Percentiles rank a stretch among this genome's conserved stretches.
These are phyloP conservation scores for Anolis sagrei DNA, from an alignment of 2,113 vertebrate genomes.

Conservation along the genomic window DNA sequence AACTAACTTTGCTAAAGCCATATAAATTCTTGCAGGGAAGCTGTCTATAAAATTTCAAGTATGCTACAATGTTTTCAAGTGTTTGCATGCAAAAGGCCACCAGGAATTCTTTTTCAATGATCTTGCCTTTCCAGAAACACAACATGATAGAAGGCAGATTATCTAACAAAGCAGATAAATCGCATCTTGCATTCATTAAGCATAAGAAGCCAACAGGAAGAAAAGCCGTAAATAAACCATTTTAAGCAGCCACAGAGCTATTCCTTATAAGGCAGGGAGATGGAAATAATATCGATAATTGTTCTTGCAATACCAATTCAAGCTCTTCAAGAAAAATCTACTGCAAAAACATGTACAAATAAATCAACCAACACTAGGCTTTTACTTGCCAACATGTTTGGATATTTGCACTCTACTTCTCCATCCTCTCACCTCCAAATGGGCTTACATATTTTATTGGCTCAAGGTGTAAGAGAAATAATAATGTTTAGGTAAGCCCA, in stretches of 20 bases:
- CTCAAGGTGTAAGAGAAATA: not conserved
- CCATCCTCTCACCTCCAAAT: too few relatives aligned
- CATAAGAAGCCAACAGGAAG: not conserved
- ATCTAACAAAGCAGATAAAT: not conserved
- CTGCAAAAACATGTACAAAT: not conserved
- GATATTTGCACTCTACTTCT: not conserved
- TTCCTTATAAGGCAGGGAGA: not conserved
- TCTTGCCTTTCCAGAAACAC: slow-evolving; percentile 6
- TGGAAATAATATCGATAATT: not conserved
- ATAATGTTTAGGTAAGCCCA: not conserved
- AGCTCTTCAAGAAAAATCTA: not conserved
- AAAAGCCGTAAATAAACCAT: not conserved
- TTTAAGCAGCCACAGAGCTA: not conserved
- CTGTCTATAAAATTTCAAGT: slow-evolving; percentile 11
- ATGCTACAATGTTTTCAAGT: not conserved
- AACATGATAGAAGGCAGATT: not conserved
- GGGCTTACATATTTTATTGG: not conserved
- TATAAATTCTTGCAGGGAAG: not conserved
- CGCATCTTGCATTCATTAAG: not conserved
- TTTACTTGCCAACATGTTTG: not conserved
- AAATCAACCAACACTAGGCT: not conserved
- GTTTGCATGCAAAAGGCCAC: slow-evolving; percentile 22
- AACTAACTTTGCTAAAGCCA: slow-evolving; percentile 7
- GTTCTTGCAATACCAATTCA: not conserved
- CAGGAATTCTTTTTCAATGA: not conserved